Base-by-base conservation (phyloP, 1,140 invertebrate genomes). In the Pachyrhynchus sulphureomaculatus region DNA sequence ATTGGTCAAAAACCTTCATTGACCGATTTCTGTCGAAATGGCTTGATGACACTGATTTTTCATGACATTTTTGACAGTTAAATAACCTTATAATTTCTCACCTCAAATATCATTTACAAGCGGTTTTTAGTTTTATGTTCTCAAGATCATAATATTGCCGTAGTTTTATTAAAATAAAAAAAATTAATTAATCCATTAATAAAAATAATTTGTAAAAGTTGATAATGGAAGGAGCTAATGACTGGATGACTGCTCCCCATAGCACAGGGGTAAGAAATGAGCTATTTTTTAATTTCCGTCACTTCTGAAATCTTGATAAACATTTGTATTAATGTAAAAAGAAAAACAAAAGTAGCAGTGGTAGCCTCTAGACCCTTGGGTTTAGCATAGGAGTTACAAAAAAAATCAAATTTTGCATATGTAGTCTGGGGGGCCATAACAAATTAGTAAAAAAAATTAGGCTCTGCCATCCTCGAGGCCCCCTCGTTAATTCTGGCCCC, bases 171-270 rank as follows among this genome's bases (percentile, higher is more conserved):
- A 6, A 6, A 39, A 4, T 18, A 4, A 39, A 39, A 39, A 39
- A 8, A 39, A n/a, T n/a, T n/a, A n/a, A n/a, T n/a, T n/a, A n/a
- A n/a, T n/a, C n/a, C n/a, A n/a, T n/a, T 2, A 39, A 39, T 18
- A 39, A 39, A 17, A 39, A 2, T 21, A 39, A 6, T 2, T 29
- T 29, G 1, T 29, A 9, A 9, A 29, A 47, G 23, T 39, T 53
- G 34, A 0, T 39, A 0, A 54, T 59, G 17, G 39, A 48, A 33
- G 42, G 32, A 33, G 64, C 68, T 21, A 72, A 76, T 52, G 86
- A 88, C 69, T 90, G 87, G 83, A 81, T 86, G 75, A 80, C 80
- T 71, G 82, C 83, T 3, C 83, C 88, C 33, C 83, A 87, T 65
- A 89, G 86, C 72, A 92, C 89, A 21, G 89, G 89, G 36, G 86